phyloP scores from a whole-genome alignment of 2,113 vertebrate genomes.

The Neolamprologus falcicula region DNA sequence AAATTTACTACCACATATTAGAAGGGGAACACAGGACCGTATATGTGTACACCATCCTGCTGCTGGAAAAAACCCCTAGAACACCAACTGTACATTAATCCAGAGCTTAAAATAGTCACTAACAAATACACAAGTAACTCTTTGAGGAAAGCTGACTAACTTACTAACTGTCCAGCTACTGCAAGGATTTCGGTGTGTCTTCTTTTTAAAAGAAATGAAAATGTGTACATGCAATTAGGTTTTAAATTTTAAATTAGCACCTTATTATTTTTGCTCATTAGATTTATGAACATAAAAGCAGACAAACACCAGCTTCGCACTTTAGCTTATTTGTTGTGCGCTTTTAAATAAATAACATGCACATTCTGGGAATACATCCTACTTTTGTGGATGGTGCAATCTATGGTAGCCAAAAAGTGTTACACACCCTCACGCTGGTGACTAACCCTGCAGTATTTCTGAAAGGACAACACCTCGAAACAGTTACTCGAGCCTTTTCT shows the following conservation, averaged over 20 bases:
- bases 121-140: neutral
- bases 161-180: neutral
- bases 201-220: neutral
- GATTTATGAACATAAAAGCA: neutral
- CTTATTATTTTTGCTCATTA: neutral
- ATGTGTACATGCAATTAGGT: neutral
- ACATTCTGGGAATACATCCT: neutral
- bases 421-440: neutral
- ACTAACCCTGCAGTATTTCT: neutral
- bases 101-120: neutral
- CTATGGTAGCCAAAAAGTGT: neutral
- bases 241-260: neutral
- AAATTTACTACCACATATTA: neutral
- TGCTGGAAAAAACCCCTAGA: neutral
- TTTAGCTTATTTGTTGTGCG: neutral
- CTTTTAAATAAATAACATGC: neutral
- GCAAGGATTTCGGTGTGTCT: accelerated
- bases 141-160: neutral
- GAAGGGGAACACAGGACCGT: neutral
- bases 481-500: neutral
- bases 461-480: neutral
- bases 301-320: neutral
- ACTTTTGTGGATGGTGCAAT: neutral
- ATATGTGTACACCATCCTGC: neutral
- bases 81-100: neutral